A percentile compares a stretch with the other conserved stretches of the same genome.
These are phyloP conservation scores for Luffia ferchaultella DNA, from an alignment of 2,888 invertebrate genomes.

Conservation along the genomic window DNA sequence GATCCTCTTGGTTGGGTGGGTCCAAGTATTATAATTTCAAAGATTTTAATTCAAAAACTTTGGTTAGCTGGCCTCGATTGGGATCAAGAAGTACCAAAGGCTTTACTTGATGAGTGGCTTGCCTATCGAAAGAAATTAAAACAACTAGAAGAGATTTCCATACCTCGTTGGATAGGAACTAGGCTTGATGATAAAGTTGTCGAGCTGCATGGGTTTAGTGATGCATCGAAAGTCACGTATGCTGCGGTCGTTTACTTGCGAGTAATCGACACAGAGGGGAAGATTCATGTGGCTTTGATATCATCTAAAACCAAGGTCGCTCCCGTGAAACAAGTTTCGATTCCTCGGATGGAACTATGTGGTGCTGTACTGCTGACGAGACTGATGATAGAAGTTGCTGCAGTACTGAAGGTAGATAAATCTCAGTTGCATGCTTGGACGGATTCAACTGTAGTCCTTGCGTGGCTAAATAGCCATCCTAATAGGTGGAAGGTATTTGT, in stretches of 20 bases:
- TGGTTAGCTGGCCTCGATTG: slow-evolving; percentile 16
- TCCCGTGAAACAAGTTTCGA: slow-evolving; percentile 18
- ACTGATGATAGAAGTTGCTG: slow-evolving; percentile 13
- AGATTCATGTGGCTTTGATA: slow-evolving; percentile 11
- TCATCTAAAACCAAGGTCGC: slow-evolving; percentile 20
- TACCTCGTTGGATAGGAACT: slow-evolving; percentile 9
- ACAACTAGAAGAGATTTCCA: not conserved
- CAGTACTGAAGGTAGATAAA: slow-evolving; percentile 17
- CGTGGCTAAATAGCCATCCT: slow-evolving; percentile 17
- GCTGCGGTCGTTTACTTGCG: slow-evolving; percentile 17
- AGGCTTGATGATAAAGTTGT: not conserved
- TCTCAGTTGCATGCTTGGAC: too few species aligned
- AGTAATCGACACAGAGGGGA: slow-evolving; percentile 8
- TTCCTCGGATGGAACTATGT: slow-evolving; percentile 18
- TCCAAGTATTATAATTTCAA: slow-evolving; percentile 18
- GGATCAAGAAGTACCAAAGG: slow-evolving; percentile 4
- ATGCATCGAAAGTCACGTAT: slow-evolving; percentile 17
- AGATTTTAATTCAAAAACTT: slow-evolving; percentile 22
- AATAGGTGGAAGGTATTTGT: slow-evolving; percentile 18
- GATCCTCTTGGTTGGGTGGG: slow-evolving; percentile 25
- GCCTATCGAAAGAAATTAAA: not conserved
- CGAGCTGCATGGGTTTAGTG: slow-evolving; percentile 16
- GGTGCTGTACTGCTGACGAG: slow-evolving; percentile 17
- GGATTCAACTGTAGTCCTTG: slow-evolving; percentile 11
- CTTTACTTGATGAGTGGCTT: not conserved